Percentiles rank a stretch among this genome's conserved stretches.
Conservation (phyloP, 2,113 vertebrate species). For the Dasyurus viverrinus region DNA sequence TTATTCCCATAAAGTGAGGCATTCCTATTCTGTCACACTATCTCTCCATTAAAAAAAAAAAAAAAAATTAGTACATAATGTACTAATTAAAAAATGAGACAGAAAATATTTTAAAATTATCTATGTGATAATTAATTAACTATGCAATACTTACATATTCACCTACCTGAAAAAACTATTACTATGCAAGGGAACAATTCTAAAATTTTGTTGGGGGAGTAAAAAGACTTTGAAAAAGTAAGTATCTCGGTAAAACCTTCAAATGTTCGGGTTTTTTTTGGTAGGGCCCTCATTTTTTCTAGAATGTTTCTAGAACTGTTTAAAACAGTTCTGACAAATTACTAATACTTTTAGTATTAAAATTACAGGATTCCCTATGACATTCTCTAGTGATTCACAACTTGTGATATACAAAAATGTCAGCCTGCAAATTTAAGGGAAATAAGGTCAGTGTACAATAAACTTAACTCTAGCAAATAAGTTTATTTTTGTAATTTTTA, state of each 20-base stretch:
- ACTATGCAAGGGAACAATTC: background rate
- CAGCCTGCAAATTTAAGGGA: background rate
- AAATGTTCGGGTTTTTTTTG: background rate
- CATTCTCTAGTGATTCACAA: background rate
- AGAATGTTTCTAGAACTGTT: background rate
- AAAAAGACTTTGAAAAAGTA: background rate
- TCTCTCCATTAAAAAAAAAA: background rate
- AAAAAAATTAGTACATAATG: background rate
- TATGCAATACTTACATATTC: background rate
- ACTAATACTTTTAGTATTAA: background rate
- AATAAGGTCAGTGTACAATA: background rate
- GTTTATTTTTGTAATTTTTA: conserved; percentile 45
- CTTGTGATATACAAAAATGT: background rate
- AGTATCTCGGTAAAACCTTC: background rate
- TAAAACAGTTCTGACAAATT: background rate
- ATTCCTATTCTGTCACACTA: background rate
- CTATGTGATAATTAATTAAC: background rate
- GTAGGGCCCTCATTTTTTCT: background rate
- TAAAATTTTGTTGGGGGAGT: background rate
- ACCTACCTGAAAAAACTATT: background rate
- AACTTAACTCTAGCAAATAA: background rate
- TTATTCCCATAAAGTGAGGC: background rate
- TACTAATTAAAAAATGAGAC: background rate
- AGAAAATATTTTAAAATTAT: background rate
- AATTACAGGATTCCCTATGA: background rate